Evolutionary conservation across 2,113 vertebrate genomes (phyloP).

Genomic region (Symphodus melops): DNA sequence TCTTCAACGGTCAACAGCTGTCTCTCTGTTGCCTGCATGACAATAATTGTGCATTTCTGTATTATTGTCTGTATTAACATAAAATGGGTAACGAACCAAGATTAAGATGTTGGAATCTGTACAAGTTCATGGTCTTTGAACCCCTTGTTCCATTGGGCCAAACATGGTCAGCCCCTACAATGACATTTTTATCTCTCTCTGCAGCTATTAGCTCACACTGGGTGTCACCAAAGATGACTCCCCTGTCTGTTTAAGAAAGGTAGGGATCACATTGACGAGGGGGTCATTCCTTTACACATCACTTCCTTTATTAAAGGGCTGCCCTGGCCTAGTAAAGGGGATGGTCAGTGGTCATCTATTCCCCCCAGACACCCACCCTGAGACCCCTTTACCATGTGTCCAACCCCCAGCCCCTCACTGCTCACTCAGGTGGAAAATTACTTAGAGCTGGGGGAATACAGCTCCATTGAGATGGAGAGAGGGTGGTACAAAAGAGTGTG

Average conservation of each 20-base stretch:
- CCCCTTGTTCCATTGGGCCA: constrained; percentile 19
- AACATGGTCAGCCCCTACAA: constrained; percentile 25
- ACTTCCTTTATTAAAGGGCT: constrained; percentile 67
- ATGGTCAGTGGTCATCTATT: constrained; percentile 70
- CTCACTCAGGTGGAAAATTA: constrained; percentile 76
- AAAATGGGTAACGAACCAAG: background rate
- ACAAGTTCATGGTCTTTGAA: constrained; percentile 66
- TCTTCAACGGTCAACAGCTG: no score
- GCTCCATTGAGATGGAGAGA: constrained; percentile 75
- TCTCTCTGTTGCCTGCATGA: no score
- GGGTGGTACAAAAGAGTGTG: constrained; percentile 64
- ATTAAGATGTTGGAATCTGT: constrained; percentile 2
- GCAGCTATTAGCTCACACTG: constrained; percentile 51
- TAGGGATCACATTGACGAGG: constrained; percentile 39
- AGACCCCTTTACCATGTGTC: constrained; percentile 49
- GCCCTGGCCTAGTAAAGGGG: constrained; percentile 62
- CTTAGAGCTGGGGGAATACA: constrained; percentile 58
- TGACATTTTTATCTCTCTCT: constrained; percentile 33
- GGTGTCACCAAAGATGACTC: constrained; percentile 51
- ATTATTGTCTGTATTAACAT: background rate
- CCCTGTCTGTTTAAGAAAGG: constrained; percentile 37
- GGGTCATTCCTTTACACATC: constrained; percentile 80
- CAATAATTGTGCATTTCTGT: no score
- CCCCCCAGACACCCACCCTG: constrained; percentile 59
- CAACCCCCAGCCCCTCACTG: constrained; percentile 63